These are phyloP conservation scores for Magallana ariakensis DNA, from an alignment of 1,140 invertebrate genomes.

Conservation along the genomic window DNA sequence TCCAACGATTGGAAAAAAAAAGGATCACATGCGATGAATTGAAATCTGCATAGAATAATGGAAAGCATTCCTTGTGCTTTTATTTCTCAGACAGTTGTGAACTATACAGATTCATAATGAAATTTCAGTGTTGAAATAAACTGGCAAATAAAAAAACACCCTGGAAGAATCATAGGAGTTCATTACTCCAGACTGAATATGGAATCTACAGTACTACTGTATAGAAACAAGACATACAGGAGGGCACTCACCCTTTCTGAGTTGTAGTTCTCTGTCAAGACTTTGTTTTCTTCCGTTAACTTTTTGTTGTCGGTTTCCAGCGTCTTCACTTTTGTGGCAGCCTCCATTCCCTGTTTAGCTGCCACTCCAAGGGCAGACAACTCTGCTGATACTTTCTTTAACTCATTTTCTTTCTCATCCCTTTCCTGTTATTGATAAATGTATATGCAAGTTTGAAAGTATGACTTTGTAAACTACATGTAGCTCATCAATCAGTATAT, in stretches of 20 bases:
- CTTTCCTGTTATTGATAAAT: conserved; percentile 55
- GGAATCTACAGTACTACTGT: neutral
- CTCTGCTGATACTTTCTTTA: conserved; percentile 71
- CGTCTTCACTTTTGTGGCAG: conserved; percentile 70
- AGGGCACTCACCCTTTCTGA: conserved; percentile 76
- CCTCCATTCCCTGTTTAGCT: conserved; percentile 76
- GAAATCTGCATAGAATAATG: no score
- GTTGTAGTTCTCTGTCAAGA: conserved; percentile 80
- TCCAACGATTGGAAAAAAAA: neutral
- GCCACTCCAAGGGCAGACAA: conserved; percentile 70
- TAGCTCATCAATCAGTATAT: neutral
- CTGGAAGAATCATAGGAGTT: no score
- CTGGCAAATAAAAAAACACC: no score
- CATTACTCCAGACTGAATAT: neutral
- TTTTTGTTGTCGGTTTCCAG: conserved; percentile 72
- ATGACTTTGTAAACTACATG: no score
- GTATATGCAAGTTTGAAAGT: no score
- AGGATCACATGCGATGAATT: no score
- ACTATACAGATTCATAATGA: no score
- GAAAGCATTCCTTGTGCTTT: no score
- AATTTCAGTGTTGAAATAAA: no score
- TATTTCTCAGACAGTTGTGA: no score
- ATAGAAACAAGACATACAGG: no score
- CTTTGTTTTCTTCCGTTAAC: conserved; percentile 76
- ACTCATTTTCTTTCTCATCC: conserved; percentile 65